phyloP scores from a whole-genome alignment of 2,797 vertebrate species.

The Muscicapa comitata region DNA sequence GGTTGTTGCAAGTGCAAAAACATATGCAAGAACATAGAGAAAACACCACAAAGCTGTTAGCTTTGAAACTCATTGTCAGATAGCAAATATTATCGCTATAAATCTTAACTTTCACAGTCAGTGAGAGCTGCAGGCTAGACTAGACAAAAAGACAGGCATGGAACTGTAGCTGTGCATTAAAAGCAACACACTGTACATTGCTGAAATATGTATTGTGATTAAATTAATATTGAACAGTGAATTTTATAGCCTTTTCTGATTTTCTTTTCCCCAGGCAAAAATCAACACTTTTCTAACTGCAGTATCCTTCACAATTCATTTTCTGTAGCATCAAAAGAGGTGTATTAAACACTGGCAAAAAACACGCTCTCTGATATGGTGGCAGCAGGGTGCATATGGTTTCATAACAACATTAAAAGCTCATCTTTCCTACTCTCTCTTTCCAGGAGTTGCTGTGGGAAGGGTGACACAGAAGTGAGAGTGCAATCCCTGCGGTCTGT shows the following conservation, averaged over 20 bases:
- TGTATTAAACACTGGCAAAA: constrained; percentile 18
- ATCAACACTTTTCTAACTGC: constrained; percentile 28
- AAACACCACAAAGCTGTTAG: constrained; percentile 37
- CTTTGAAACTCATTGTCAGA: constrained; percentile 39
- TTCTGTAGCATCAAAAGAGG: constrained; percentile 19
- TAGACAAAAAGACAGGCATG: background rate
- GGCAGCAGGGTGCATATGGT: constrained; percentile 13
- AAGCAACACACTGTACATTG: background rate
- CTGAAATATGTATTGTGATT: constrained; percentile 44
- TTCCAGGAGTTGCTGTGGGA: constrained; percentile 41
- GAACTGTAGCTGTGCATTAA: background rate
- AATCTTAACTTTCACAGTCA: constrained; percentile 53
- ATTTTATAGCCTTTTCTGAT: background rate
- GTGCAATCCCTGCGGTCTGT: background rate
- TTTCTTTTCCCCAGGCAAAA: constrained; percentile 42
- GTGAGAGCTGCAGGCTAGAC: background rate
- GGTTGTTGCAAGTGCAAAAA: constrained; percentile 25
- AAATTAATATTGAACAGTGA: constrained; percentile 38
- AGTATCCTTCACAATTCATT: background rate
- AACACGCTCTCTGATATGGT: background rate
- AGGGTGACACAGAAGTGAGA: background rate
- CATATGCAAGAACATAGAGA: constrained; percentile 31
- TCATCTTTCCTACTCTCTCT: constrained; percentile 14
- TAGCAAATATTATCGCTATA: constrained; percentile 27
- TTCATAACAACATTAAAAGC: constrained; percentile 49